phyloP scores from a whole-genome alignment of 2,888 invertebrate species.

The Torymus aiolomorphi region DNA sequence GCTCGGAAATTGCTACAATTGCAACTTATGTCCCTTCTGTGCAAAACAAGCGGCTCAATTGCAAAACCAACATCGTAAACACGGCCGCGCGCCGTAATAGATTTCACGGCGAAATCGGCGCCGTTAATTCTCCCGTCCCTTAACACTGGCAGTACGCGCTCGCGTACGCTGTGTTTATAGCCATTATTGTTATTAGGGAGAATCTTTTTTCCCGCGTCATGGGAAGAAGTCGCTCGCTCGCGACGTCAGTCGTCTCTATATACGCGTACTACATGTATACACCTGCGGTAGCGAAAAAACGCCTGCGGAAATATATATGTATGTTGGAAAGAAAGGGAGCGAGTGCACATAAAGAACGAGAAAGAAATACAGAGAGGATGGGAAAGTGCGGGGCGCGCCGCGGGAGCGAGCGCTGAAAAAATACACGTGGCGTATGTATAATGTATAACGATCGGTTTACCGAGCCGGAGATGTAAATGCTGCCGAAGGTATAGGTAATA shows the following conservation, averaged over 20 bases:
- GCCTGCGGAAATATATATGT: too few species aligned
- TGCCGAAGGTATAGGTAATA: slow-evolving; percentile 36
- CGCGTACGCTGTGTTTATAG: background rate
- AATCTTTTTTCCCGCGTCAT: background rate
- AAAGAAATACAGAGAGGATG: background rate
- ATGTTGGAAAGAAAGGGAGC: background rate
- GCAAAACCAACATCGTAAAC: slow-evolving; percentile 40
- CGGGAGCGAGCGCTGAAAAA: slow-evolving; percentile 16
- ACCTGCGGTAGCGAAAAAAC: too few species aligned
- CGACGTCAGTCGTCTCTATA: too few species aligned
- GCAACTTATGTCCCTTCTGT: slow-evolving; percentile 29
- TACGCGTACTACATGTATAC: too few species aligned
- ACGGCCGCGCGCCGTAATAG: slow-evolving; percentile 14
- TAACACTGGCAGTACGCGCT: background rate
- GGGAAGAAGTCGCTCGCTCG: too few species aligned
- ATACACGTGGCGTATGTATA: background rate
- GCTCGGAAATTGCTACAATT: slow-evolving; percentile 27
- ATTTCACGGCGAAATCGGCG: slow-evolving; percentile 12
- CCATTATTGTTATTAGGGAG: slow-evolving; percentile 22
- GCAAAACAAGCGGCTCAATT: slow-evolving; percentile 35
- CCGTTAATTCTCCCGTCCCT: slow-evolving; percentile 1
- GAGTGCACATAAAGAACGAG: background rate
- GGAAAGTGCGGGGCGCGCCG: background rate
- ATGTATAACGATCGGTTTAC: slow-evolving; percentile 29
- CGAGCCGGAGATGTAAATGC: slow-evolving; percentile 39